Base-by-base conservation (phyloP, 1,140 invertebrate genomes). In the Phymastichus coffea region DNA sequence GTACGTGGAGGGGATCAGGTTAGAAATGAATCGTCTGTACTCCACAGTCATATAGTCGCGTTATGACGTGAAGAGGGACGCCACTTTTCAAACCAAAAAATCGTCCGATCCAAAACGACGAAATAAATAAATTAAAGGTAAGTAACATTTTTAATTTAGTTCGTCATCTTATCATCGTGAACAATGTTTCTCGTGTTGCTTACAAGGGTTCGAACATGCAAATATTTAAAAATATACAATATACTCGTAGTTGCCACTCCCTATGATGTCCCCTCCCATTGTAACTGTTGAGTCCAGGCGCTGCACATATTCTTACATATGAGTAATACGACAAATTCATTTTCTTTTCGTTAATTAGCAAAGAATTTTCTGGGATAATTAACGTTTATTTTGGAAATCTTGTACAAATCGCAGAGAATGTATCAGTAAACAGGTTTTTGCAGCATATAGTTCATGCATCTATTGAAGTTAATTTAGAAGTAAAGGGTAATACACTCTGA, bases 221-320 rank as follows among this genome's bases (percentile, higher is more conserved):
- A n/a, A n/a, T 17, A 4, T 20, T 15, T 19, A 23, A n/a, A 9
- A 22, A 8, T 44, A n/a, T 2, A 48, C 47, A 46, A 49, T 23
- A 12, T 17, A 33, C 25, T 12, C 33, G 10, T 37, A 38, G 33
- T 35, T 28, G 51, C 57, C 57, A 60, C 57, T 60, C 57, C 57
- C 57, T 60, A 30, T n/a, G 40, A 54, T 33, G 38, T 60, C 49
- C 51, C 51, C 51, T 60, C 43, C 51, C 35, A 52, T 51, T 17
- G 8, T 25, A 46, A 52, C 23, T 51, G 19, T 52, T 44, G 28
- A 59, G 37, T 46, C 26, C 26, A 57, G n/a, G 48, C 25, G 28
- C 35, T 17, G 12, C 35, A 26, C 46, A 52, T 43, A 52, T 33
- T 25, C 20, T 30, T 37, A 41, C 25, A 52, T 35, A 52, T 44